A percentile compares a stretch with the other conserved stretches of the same genome.
phyloP scores from a whole-genome alignment of 2,888 invertebrate genomes.

The Pandemis cinnamomeana region DNA sequence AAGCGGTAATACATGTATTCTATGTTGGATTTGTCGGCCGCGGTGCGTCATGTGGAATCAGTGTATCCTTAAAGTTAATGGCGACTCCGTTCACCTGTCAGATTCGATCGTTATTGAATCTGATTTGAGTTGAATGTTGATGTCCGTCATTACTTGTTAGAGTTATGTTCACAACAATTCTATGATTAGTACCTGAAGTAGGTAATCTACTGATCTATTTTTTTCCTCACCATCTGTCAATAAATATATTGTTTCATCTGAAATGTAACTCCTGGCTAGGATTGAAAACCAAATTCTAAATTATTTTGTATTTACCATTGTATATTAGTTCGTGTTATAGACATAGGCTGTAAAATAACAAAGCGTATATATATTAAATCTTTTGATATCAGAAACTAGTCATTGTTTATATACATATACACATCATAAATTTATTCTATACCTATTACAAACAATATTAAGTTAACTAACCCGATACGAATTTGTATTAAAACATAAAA shows the following conservation, averaged over 20 bases:
- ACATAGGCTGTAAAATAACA: conserved; percentile 24
- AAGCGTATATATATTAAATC: background rate
- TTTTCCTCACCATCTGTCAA: conserved; percentile 17
- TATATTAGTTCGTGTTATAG: conserved; percentile 39
- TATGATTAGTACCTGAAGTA: conserved; percentile 21
- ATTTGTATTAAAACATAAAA: conserved; percentile 83
- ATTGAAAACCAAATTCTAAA: conserved; percentile 45
- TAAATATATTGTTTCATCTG: conserved; percentile 10
- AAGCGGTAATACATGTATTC: conserved; percentile 47
- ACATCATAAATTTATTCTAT: conserved; percentile 40
- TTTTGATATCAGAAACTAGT: conserved; percentile 6
- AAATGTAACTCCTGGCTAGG: conserved; percentile 40
- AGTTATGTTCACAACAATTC: conserved; percentile 34
- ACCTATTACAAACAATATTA: conserved; percentile 66
- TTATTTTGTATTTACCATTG: conserved; percentile 50
- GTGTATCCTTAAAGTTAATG: conserved; percentile 56
- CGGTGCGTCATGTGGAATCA: conserved; percentile 63
- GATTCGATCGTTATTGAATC: conserved; percentile 72
- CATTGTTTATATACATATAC: conserved; percentile 26
- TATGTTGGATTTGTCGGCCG: conserved; percentile 52
- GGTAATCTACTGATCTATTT: conserved; percentile 13
- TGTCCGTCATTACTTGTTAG: conserved; percentile 50
- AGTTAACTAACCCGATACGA: conserved; percentile 74
- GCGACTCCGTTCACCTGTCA: conserved; percentile 67
- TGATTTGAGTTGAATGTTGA: conserved; percentile 62